Percentiles rank a stretch among this genome's conserved stretches.
phyloP scores from a whole-genome alignment of 2,113 vertebrate genomes.

The Rhinichthys klamathensis region DNA sequence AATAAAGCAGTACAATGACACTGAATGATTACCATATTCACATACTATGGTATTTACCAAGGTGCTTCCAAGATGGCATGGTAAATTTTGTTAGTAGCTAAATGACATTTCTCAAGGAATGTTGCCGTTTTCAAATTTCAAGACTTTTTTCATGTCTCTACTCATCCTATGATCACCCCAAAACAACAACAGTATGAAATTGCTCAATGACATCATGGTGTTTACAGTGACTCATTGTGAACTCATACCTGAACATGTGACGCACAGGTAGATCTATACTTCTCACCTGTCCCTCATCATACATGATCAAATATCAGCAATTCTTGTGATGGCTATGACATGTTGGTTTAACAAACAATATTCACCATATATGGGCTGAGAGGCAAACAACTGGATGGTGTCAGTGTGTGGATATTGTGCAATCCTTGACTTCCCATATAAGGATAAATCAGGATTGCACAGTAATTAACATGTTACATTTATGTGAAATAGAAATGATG shows the following conservation, averaged over 20 bases:
- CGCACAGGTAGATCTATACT: not conserved
- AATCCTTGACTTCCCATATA: slow-evolving; percentile 67
- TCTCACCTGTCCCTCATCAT: not conserved
- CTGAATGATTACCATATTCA: not conserved
- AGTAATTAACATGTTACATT: slow-evolving; percentile 66
- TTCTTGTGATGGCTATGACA: slow-evolving; percentile 12
- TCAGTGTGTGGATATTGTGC: slow-evolving; percentile 62
- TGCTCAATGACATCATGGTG: not conserved
- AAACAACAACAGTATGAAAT: not conserved
- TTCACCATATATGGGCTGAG: slow-evolving; percentile 68
- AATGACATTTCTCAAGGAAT: not conserved
- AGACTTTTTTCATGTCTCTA: not conserved
- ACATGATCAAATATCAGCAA: slow-evolving; percentile 46
- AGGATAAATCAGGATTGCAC: slow-evolving; percentile 54
- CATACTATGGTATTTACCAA: not conserved
- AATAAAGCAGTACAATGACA: not conserved
- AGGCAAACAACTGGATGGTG: slow-evolving; percentile 59
- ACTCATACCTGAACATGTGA: not conserved
- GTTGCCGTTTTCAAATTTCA: not conserved
- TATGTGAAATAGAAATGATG: slow-evolving; percentile 34
- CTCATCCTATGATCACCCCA: not conserved
- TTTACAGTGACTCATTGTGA: not conserved
- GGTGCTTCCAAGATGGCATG: not conserved
- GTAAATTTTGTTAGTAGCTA: not conserved
- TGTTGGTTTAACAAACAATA: slow-evolving; percentile 54